phyloP scores from a whole-genome alignment of 2,113 vertebrate genomes.

The Macheiramphus alcinus region DNA sequence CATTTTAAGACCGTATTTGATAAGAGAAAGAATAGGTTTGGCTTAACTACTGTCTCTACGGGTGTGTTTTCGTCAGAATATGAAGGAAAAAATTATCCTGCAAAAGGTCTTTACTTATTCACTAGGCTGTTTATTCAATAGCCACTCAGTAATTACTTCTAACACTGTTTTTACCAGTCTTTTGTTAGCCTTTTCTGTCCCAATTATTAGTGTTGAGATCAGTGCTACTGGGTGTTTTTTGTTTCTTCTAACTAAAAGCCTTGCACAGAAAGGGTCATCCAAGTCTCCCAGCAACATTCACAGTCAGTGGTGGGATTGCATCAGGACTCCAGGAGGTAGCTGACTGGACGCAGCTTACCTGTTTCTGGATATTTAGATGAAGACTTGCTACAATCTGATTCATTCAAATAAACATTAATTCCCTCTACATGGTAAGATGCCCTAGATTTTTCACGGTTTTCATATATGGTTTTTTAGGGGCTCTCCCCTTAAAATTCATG shows the following conservation, averaged over 20 bases:
- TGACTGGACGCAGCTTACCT: neutral
- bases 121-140: neutral
- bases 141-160: neutral
- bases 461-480: neutral
- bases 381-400: neutral
- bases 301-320: neutral
- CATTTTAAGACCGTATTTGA: neutral
- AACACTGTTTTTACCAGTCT: neutral
- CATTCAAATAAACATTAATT: neutral
- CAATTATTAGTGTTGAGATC: neutral
- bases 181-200: neutral
- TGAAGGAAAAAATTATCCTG: neutral
- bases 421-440: neutral
- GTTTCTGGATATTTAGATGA: neutral
- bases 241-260: neutral
- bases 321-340: neutral
- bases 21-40: neutral
- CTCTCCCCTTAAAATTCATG: conserved; percentile 15
- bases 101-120: neutral
- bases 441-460: neutral
- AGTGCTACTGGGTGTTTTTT: neutral
- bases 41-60: neutral
- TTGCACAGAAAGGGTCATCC: neutral
- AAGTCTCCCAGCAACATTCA: neutral
- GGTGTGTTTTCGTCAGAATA: neutral